phyloP scores from a whole-genome alignment of 1,140 invertebrate species.

The Diorhabda carinulata region DNA sequence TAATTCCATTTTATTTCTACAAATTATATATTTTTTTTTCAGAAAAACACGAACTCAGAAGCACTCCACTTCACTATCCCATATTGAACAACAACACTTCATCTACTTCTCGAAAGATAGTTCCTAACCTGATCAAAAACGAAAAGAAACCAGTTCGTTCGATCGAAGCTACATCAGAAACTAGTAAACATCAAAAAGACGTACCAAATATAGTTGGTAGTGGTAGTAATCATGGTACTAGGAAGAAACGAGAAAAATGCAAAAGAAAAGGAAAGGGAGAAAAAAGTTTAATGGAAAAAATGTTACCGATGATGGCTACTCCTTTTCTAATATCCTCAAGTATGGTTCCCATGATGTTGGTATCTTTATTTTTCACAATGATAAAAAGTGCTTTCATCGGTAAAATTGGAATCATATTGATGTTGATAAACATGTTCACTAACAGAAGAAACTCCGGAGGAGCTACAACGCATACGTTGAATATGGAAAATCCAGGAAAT shows the following conservation, averaged over 20 bases:
- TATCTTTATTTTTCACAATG: conserved; percentile 59
- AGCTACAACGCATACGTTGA: conserved; percentile 38
- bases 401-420: conserved; percentile 59
- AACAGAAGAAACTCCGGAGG: conserved; percentile 45
- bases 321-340: conserved; percentile 64
- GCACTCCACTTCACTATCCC: no score
- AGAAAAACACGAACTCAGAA: no score
- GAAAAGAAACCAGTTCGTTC: no score
- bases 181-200: no score
- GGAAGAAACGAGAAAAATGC: background rate
- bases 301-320: conserved; percentile 60
- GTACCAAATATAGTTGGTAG: no score
- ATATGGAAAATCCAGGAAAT: conserved; percentile 17
- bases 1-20: no score
- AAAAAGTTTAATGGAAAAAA: conserved; percentile 54
- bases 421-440: conserved; percentile 58
- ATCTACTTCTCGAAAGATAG: no score
- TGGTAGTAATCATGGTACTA: no score
- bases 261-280: conserved; percentile 22
- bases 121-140: no score
- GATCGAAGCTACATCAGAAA: no score
- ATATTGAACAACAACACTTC: no score
- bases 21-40: no score
- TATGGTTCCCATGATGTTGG: conserved; percentile 59
- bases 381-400: conserved; percentile 61